These are phyloP conservation scores for Sialis lutaria DNA, from an alignment of 2,888 invertebrate genomes.

Conservation along the genomic window DNA sequence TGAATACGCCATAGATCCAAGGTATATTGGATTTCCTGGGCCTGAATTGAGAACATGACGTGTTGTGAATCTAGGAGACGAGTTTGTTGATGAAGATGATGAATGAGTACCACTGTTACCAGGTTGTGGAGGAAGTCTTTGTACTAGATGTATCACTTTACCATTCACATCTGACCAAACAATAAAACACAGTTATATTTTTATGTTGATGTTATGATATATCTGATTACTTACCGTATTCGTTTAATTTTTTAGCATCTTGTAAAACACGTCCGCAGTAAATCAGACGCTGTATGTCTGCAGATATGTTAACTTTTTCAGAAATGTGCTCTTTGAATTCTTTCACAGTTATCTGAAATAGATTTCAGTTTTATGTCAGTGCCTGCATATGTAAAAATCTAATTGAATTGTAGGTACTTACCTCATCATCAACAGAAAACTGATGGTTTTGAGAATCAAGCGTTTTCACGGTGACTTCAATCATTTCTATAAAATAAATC, in stretches of 20 bases:
- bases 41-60: constrained; percentile 76
- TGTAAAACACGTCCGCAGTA: constrained; percentile 87
- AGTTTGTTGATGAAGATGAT: constrained; percentile 8
- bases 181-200: background rate
- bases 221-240: constrained; percentile 47
- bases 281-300: constrained; percentile 75
- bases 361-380: constrained; percentile 1
- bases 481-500: constrained; percentile 31
- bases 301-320: constrained; percentile 59
- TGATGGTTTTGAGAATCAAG: constrained; percentile 73
- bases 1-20: constrained; percentile 39
- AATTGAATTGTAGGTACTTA: constrained; percentile 33
- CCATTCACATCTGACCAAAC: constrained; percentile 58
- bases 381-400: background rate
- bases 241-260: constrained; percentile 69
- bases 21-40: constrained; percentile 26
- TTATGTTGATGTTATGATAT: background rate
- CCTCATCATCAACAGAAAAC: constrained; percentile 69
- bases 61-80: constrained; percentile 11
- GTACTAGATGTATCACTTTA: constrained; percentile 84
- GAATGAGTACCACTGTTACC: constrained; percentile 13
- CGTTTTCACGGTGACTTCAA: constrained; percentile 76
- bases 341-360: constrained; percentile 54
- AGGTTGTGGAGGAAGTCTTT: constrained; percentile 70
- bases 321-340: constrained; percentile 67